phyloP scores from a whole-genome alignment of 2,888 invertebrate species.

The Reticulitermes lucifugus region DNA sequence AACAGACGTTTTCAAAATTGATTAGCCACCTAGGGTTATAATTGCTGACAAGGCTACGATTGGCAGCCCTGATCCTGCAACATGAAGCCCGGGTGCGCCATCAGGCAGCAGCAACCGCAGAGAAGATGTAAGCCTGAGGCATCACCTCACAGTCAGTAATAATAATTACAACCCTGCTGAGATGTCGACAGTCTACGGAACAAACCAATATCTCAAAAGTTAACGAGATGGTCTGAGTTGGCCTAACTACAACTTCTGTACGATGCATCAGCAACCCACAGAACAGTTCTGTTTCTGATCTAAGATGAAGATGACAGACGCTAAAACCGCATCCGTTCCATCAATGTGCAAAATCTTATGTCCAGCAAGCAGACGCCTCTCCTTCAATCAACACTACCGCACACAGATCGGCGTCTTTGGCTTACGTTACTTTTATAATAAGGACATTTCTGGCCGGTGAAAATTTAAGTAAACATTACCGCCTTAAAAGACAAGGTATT shows the following conservation, averaged over 20 bases:
- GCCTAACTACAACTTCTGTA: slow-evolving; percentile 24
- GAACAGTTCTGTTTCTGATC: not conserved
- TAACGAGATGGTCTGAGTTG: slow-evolving; percentile 39
- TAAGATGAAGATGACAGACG: not conserved
- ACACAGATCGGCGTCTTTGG: no score
- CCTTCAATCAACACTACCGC: not conserved
- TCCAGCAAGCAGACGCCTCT: not conserved
- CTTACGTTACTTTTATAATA: no score
- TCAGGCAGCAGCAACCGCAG: slow-evolving; percentile 21
- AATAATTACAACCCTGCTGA: slow-evolving; percentile 38
- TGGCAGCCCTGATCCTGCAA: slow-evolving; percentile 32
- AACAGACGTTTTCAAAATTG: no score
- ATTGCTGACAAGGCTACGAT: slow-evolving; percentile 11
- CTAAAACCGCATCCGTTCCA: slow-evolving; percentile 36
- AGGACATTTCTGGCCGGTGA: no score
- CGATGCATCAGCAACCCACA: not conserved
- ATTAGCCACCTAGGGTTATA: not conserved
- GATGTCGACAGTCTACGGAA: slow-evolving; percentile 28
- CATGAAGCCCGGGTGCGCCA: slow-evolving; percentile 14
- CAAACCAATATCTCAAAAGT: slow-evolving; percentile 43
- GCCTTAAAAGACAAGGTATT: no score
- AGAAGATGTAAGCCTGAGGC: slow-evolving; percentile 19
- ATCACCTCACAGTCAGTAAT: slow-evolving; percentile 41
- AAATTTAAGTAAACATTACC: no score
- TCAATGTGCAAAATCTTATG: slow-evolving; percentile 14